These are phyloP conservation scores for Zoanthus gigantus DNA, from an alignment of 92 coral and sea anemone species.

Conservation along the genomic window DNA sequence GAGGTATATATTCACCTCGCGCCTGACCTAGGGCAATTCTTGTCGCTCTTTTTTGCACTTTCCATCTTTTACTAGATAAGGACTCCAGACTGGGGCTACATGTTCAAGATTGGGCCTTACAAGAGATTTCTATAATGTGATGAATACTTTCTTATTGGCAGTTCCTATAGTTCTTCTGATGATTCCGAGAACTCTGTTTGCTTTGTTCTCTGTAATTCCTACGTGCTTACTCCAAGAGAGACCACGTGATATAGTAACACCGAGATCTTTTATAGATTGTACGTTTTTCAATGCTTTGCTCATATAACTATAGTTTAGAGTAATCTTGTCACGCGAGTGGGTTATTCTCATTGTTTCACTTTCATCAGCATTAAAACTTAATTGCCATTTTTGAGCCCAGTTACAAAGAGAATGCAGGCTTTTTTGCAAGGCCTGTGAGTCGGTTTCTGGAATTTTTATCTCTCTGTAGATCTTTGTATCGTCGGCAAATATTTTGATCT, in stretches of 20 bases:
- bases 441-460: neutral
- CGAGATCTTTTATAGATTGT: neutral
- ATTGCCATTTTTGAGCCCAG: neutral
- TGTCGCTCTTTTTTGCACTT: neutral
- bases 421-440: neutral
- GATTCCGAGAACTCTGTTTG: neutral
- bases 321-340: neutral
- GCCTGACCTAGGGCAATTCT: neutral
- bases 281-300: neutral
- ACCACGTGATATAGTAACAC: neutral
- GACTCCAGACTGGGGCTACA: neutral
- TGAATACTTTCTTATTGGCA: neutral
- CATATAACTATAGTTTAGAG: neutral
- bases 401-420: neutral
- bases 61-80: neutral
- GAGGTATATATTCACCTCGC: neutral
- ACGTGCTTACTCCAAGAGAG: neutral
- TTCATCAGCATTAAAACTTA: neutral
- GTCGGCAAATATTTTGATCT: neutral
- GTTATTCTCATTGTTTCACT: neutral
- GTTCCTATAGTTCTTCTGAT: neutral
- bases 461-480: slow-evolving; percentile 5
- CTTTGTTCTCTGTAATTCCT: neutral
- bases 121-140: neutral
- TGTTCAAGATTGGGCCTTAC: neutral